Percentiles rank a stretch among this genome's conserved stretches.
Conservation (phyloP, 2,113 vertebrate species). For the Osmerus eperlanus region DNA sequence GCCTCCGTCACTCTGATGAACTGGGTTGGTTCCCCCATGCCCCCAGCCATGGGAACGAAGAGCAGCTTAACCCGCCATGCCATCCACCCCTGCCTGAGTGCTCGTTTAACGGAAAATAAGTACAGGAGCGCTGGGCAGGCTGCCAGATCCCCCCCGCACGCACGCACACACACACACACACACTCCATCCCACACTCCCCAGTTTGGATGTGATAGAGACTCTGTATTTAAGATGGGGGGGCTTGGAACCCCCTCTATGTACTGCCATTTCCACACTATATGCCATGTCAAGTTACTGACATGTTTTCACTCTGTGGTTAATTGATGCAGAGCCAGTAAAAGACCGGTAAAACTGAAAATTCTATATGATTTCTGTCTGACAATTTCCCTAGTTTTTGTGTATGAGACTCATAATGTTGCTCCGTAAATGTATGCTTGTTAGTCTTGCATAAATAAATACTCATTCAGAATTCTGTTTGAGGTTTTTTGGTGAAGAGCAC, state of each 20-base stretch:
- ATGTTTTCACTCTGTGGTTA: background rate
- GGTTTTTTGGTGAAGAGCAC: constrained; percentile 12
- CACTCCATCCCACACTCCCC: background rate
- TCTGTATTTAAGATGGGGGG: too few species aligned
- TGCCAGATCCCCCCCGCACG: constrained; percentile 28
- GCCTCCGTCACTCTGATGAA: constrained; percentile 25
- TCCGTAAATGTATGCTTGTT: constrained; percentile 6
- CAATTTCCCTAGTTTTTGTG: background rate
- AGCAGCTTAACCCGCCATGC: constrained; percentile 26
- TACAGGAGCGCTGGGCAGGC: constrained; percentile 24
- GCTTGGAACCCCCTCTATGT: background rate
- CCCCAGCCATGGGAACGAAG: constrained; percentile 32
- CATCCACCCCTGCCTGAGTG: constrained; percentile 13
- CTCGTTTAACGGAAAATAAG: constrained; percentile 41
- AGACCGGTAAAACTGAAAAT: background rate
- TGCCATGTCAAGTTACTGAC: background rate
- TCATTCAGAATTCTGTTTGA: constrained; percentile 45
- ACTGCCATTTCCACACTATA: background rate
- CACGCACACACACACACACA: constrained; percentile 22
- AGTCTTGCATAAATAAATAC: background rate
- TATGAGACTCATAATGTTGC: constrained; percentile 10
- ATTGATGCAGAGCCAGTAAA: background rate
- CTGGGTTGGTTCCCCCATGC: constrained; percentile 14
- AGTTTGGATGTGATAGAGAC: background rate
- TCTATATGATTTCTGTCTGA: background rate